These are phyloP conservation scores for Melanotaenia trifasciata DNA, from an alignment of 2,797 vertebrate genomes.

Conservation along the genomic window DNA sequence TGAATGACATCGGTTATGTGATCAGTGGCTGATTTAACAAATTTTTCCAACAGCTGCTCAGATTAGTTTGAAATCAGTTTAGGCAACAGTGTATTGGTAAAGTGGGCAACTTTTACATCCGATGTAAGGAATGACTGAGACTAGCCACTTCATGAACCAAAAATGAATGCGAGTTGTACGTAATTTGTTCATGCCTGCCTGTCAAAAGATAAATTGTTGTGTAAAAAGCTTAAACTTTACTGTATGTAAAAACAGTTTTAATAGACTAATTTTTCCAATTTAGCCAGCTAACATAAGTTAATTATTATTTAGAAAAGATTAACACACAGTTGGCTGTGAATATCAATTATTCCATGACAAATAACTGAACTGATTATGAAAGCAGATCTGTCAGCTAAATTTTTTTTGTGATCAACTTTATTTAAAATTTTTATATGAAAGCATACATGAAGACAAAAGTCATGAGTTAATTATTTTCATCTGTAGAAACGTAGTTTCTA, in stretches of 20 bases:
- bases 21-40: not conserved
- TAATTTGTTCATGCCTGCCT: not conserved
- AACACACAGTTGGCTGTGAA: not conserved
- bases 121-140: not conserved
- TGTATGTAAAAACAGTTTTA: not conserved
- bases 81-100: not conserved
- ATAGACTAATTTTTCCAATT: not conserved
- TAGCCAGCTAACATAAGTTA: not conserved
- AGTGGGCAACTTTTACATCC: not conserved
- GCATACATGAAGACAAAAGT: not conserved
- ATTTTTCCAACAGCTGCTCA: not conserved
- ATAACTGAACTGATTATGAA: constrained; percentile 1
- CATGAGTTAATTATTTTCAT: not conserved
- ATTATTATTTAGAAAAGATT: not conserved
- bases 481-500: constrained; percentile 27
- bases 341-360: not conserved
- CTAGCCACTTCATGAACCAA: not conserved
- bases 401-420: too few species aligned
- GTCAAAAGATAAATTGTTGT: not conserved
- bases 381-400: not conserved
- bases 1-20: too few species aligned
- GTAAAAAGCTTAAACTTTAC: not conserved
- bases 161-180: not conserved
- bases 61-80: too few species aligned
- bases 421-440: too few species aligned